Conservation (phyloP, 2,888 invertebrate species). For the Tenodera sinensis region DNA sequence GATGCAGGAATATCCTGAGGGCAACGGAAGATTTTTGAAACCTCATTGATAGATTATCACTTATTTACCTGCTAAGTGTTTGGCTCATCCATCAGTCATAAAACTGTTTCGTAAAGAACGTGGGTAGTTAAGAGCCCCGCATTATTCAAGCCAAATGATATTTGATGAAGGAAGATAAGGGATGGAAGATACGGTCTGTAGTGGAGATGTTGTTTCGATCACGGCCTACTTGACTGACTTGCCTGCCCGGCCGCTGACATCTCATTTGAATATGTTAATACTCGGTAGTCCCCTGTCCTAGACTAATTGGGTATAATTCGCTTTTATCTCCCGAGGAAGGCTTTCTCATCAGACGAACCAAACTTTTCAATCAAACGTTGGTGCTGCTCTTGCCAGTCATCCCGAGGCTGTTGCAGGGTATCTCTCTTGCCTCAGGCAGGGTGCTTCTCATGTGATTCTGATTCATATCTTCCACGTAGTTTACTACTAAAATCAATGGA, state of each 20-base stretch:
- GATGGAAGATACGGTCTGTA: neutral
- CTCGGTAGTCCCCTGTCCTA: neutral
- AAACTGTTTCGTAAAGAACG: neutral
- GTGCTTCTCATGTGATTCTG: neutral
- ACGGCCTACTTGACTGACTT: slow-evolving; percentile 5
- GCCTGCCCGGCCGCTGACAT: neutral
- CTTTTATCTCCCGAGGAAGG: neutral
- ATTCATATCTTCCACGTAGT: neutral
- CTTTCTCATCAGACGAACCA: neutral
- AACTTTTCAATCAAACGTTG: neutral
- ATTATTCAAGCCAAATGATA: slow-evolving; percentile 6
- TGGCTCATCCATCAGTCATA: neutral
- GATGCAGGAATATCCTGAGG: neutral
- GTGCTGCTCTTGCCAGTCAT: neutral
- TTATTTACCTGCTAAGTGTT: neutral
- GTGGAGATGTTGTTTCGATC: neutral
- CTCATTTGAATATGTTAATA: slow-evolving; percentile 25
- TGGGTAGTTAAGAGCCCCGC: neutral
- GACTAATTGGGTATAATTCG: neutral
- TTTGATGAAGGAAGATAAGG: slow-evolving; percentile 4
- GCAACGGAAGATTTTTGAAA: neutral
- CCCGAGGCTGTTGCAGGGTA: neutral
- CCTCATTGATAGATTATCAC: neutral
- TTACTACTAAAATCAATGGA: neutral
- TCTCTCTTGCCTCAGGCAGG: neutral